Evolutionary conservation across 2,888 invertebrate species (phyloP).

Genomic region (Fissipunctia ypsillon): DNA sequence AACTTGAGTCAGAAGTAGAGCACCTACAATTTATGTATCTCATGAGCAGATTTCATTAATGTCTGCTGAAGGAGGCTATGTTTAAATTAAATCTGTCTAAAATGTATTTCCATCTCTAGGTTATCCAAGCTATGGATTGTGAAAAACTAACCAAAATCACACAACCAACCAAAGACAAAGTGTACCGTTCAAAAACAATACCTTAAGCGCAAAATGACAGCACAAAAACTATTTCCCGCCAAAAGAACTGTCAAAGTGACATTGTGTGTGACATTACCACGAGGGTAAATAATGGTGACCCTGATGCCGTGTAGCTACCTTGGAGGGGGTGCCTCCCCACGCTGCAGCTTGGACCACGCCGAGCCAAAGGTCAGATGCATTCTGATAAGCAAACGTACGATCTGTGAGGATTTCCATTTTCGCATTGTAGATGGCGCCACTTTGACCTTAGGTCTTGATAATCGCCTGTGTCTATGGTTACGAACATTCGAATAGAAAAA

Average conservation of each 20-base stretch:
- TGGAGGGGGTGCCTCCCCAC: slow-evolving; percentile 90
- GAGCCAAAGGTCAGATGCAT: slow-evolving; percentile 87
- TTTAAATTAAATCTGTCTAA: neutral
- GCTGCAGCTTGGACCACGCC: slow-evolving; percentile 88
- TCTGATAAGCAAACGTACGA: slow-evolving; percentile 70
- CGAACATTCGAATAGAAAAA: slow-evolving; percentile 7
- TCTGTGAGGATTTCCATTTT: slow-evolving; percentile 67
- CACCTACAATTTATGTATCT: neutral
- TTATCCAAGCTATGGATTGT: slow-evolving; percentile 75
- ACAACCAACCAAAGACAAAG: slow-evolving; percentile 68
- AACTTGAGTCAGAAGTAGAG: neutral
- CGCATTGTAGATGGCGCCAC: slow-evolving; percentile 52
- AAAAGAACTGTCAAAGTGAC: slow-evolving; percentile 87
- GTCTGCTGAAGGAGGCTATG: neutral
- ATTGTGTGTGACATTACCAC: slow-evolving; percentile 78
- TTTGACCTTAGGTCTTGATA: slow-evolving; percentile 54
- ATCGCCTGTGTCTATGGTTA: slow-evolving; percentile 39
- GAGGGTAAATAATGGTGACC: slow-evolving; percentile 90
- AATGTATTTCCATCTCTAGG: slow-evolving; percentile 51
- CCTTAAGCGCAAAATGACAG: slow-evolving; percentile 82
- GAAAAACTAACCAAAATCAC: slow-evolving; percentile 69
- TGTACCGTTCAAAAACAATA: slow-evolving; percentile 77
- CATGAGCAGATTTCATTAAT: neutral
- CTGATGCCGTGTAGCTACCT: slow-evolving; percentile 93
- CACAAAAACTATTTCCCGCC: slow-evolving; percentile 81